Evolutionary conservation across 2,113 vertebrate genomes (phyloP), one percentile per base, ranked within the genome.

Genomic region (Poicephalus meyeri): DNA sequence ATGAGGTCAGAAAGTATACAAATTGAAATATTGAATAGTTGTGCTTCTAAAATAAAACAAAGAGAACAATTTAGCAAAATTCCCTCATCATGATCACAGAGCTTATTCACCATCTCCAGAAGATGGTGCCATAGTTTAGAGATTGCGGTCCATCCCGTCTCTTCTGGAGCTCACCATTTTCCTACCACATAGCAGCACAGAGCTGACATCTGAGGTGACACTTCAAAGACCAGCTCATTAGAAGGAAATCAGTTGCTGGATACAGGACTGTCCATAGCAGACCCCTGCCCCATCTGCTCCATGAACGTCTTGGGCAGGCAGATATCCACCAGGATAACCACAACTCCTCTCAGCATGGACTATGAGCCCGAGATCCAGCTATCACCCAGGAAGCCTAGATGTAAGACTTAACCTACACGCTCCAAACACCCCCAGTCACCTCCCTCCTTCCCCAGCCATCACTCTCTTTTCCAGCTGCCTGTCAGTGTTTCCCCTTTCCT

Each of bases 381-480:
- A 46, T 46, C 11, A 25, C 8, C 11, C 56, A 64, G 25, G 42
- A 60, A 39, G 17, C 19, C 37, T 4, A 71, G 29, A 26, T 1
- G 0, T 3, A 13, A 74, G 6, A 17, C 56, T 37, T 35, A 55
- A 66, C 5, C 10, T 26, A n/a, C n/a, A 31, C 2, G 4, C 13
- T 50, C 60, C 70, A 46, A 49, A 61, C 7, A 33, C 6, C 3
- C 17, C 41, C 47, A 71, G n/a, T 10, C 8, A 31, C 1, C 2
- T 33, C 25, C 83, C 16, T 50, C 39, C 25, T 60, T 58, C 13
- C 52, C 37, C 33, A 70, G 31, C 8, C 46, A 68, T 19, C 15
- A 46, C 21, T 17, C 9, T 31, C 26, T 47, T 81, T 56, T 35
- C 26, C 16, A 50, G 23, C 7, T 15, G 9, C 47, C 70, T 61